Conservation (phyloP, 2,888 invertebrate genomes). For the Empis livida region DNA sequence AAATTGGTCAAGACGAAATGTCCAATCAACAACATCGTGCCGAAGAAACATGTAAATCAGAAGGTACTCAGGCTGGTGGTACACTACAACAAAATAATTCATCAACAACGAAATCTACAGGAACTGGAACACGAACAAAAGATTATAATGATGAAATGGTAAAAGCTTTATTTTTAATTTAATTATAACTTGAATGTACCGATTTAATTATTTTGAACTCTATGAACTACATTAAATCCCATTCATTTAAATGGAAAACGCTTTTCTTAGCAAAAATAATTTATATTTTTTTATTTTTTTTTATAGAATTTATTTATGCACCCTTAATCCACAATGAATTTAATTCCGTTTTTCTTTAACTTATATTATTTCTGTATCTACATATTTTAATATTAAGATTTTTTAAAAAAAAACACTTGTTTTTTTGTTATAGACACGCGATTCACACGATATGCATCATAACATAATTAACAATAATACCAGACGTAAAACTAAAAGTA, state of each 20-base stretch:
- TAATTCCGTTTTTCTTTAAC: not conserved
- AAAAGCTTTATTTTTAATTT: constrained; percentile 10
- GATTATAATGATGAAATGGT: constrained; percentile 60
- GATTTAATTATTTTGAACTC: too few relatives aligned
- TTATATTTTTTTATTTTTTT: not conserved
- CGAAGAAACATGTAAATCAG: constrained; percentile 55
- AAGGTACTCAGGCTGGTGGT: constrained; percentile 74
- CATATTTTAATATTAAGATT: not conserved
- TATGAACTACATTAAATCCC: too few relatives aligned
- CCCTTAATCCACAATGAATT: too few relatives aligned
- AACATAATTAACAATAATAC: constrained; percentile 63
- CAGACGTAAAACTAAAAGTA: constrained; percentile 76
- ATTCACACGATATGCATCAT: constrained; percentile 56
- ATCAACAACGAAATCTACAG: constrained; percentile 49
- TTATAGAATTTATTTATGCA: not conserved
- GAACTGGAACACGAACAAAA: constrained; percentile 45
- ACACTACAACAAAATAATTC: constrained; percentile 44
- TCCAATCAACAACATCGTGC: constrained; percentile 38
- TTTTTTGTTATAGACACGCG: constrained; percentile 42
- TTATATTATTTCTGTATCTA: not conserved
- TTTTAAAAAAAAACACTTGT: constrained; percentile 4
- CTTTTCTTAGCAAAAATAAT: too few relatives aligned
- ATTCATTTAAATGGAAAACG: too few relatives aligned
- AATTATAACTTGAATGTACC: too few relatives aligned
- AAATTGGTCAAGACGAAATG: constrained; percentile 36